A percentile compares a stretch with the other conserved stretches of the same genome.
Evolutionary conservation across 2,888 invertebrate genomes (phyloP).

Genomic region (Pyrgus malvae): DNA sequence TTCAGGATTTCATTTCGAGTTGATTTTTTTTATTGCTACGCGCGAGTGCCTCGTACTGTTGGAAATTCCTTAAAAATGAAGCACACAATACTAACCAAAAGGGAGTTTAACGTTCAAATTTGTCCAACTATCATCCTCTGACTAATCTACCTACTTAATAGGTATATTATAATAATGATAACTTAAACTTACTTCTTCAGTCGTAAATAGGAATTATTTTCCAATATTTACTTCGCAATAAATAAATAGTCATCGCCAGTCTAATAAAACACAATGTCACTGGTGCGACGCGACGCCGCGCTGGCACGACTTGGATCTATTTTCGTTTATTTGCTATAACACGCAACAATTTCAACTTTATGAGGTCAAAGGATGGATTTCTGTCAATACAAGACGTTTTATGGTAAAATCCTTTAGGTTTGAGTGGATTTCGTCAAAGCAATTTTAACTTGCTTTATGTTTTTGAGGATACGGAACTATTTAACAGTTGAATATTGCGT

Average conservation of each 20-base stretch:
- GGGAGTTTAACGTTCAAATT: no score
- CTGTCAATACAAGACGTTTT: conserved; percentile 58
- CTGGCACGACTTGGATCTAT: conserved; percentile 43
- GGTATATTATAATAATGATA: no score
- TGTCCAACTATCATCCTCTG: no score
- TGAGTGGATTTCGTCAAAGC: conserved; percentile 17
- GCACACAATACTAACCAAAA: no score
- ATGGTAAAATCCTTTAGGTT: conserved; percentile 49
- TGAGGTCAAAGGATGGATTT: conserved; percentile 53
- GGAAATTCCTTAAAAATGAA: no score
- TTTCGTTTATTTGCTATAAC: conserved; percentile 60
- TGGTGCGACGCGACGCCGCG: no score
- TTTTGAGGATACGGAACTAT: conserved; percentile 1
- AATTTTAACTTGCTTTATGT: neutral
- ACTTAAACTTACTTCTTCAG: neutral
- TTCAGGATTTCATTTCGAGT: no score
- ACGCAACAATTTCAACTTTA: conserved; percentile 57
- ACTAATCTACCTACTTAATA: no score
- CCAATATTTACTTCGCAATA: neutral
- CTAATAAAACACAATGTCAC: conserved; percentile 8
- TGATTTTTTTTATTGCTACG: no score
- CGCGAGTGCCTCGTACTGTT: no score
- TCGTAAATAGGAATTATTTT: neutral
- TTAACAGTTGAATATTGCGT: conserved; percentile 3
- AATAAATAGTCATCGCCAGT: conserved; percentile 16